These are phyloP conservation scores for Gorilla gorilla DNA, from an alignment of 2,113 vertebrate genomes.

Conservation along the genomic window DNA sequence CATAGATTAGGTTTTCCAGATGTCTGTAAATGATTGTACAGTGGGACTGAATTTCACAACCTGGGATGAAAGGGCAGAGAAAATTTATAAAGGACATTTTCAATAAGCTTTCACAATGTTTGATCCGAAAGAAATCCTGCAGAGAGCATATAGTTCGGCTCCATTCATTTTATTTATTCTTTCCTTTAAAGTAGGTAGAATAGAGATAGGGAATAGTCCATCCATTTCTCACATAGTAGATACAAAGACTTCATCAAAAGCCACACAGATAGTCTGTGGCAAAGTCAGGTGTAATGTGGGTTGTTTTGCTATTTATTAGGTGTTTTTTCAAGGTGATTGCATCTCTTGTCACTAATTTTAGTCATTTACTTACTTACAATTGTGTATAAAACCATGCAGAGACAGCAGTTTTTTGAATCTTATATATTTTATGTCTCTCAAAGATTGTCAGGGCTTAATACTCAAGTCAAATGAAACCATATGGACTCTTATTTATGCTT, in stretches of 20 bases:
- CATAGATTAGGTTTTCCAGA: not conserved
- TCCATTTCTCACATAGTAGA: not conserved
- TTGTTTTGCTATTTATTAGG: not conserved
- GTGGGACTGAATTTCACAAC: conserved; percentile 29
- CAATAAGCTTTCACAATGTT: not conserved
- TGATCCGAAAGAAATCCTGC: not conserved
- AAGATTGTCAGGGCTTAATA: not conserved
- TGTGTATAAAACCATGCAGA: not conserved
- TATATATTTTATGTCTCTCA: not conserved
- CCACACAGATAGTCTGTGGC: not conserved
- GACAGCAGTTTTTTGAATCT: not conserved
- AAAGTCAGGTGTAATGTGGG: not conserved
- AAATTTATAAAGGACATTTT: not conserved
- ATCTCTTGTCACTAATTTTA: not conserved
- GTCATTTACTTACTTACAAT: not conserved
- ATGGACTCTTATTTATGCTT: not conserved
- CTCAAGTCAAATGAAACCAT: not conserved
- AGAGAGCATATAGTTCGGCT: not conserved
- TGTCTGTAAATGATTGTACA: conserved; percentile 35
- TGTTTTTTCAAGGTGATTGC: not conserved
- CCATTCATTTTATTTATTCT: not conserved
- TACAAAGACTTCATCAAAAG: not conserved
- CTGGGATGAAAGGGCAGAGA: not conserved
- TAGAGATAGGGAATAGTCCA: not conserved
- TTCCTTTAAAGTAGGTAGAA: not conserved